These are phyloP conservation scores for Phenganax subtilis DNA, from an alignment of 92 coral and sea anemone species.

Conservation along the genomic window DNA sequence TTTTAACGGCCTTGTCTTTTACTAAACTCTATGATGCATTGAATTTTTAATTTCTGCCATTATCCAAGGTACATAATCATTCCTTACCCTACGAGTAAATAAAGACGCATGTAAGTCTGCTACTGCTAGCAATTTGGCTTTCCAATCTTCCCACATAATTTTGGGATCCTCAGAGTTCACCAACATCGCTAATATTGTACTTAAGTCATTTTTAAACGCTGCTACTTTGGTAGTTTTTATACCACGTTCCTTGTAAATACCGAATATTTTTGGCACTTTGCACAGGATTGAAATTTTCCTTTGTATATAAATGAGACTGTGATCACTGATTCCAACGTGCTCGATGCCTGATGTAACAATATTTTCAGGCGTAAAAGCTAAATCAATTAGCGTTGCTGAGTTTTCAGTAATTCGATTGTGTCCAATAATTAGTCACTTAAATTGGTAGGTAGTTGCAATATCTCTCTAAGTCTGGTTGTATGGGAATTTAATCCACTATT, in stretches of 20 bases:
- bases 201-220: background rate
- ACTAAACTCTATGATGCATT: too few relatives aligned
- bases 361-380: background rate
- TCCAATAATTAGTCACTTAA: background rate
- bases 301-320: background rate
- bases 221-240: background rate
- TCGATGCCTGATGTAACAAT: background rate
- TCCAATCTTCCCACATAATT: background rate
- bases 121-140: too few relatives aligned
- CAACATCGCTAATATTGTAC: background rate
- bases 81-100: too few relatives aligned
- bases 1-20: too few relatives aligned
- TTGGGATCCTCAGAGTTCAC: background rate
- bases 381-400: background rate
- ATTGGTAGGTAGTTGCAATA: background rate
- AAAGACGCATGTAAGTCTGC: too few relatives aligned
- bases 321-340: background rate
- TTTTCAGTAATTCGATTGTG: too few relatives aligned
- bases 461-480: background rate
- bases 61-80: too few relatives aligned
- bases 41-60: too few relatives aligned
- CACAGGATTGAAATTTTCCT: background rate
- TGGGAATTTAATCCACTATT: background rate
- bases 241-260: too few relatives aligned
- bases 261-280: too few relatives aligned